These are phyloP conservation scores for Gymnopithys bicolor DNA, from an alignment of 2,797 vertebrate genomes.

Conservation along the genomic window DNA sequence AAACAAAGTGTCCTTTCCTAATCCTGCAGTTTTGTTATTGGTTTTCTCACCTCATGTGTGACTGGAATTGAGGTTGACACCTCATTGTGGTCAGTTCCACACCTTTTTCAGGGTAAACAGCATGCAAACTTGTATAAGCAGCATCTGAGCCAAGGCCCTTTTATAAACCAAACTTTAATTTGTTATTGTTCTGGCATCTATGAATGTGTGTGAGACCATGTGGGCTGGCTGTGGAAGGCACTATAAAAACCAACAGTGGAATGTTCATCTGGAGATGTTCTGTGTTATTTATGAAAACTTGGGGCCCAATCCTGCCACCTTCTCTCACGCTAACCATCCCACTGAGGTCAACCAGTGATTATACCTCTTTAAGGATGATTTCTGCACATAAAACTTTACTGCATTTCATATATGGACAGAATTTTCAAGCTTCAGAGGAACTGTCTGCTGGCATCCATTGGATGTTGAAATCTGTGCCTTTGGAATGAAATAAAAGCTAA, in stretches of 20 bases:
- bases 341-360: not conserved
- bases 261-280: conserved; percentile 68
- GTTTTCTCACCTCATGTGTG: conserved; percentile 66
- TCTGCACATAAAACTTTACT: not conserved
- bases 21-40: conserved; percentile 44
- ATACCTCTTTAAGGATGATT: not conserved
- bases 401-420: not conserved
- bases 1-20: conserved; percentile 32
- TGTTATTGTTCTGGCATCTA: conserved; percentile 72
- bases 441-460: not conserved
- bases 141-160: conserved; percentile 55
- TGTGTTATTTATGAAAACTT: conserved; percentile 58
- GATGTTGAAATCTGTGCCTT: not conserved
- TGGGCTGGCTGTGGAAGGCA: conserved; percentile 66
- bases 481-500: not conserved
- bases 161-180: conserved; percentile 70
- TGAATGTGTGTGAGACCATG: conserved; percentile 52
- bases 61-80: conserved; percentile 65
- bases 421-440: not conserved
- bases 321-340: conserved; percentile 39
- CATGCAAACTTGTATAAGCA: conserved; percentile 50
- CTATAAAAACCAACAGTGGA: conserved; percentile 69
- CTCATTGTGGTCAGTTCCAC: conserved; percentile 65
- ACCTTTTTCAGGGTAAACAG: conserved; percentile 69
- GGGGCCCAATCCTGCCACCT: conserved; percentile 59